phyloP scores from a whole-genome alignment of 2,888 invertebrate species.

The Harmothoe impar region DNA sequence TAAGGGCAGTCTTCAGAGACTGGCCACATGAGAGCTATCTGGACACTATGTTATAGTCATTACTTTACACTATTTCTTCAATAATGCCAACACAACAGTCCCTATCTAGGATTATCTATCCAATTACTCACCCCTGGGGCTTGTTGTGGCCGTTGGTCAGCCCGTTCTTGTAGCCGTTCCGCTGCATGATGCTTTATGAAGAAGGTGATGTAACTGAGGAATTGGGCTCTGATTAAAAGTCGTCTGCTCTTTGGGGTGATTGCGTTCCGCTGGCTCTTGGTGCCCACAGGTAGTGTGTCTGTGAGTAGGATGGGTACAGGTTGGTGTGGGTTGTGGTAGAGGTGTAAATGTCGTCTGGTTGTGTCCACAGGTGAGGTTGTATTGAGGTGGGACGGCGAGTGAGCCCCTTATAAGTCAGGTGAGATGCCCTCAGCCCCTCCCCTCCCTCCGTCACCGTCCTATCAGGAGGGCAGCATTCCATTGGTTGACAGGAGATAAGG shows the following conservation, averaged over 20 bases:
- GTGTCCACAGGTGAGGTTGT: no score
- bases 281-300: no score
- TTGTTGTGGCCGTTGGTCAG: conserved; percentile 15
- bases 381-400: no score
- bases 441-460: no score
- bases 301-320: no score
- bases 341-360: no score
- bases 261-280: background rate
- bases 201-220: background rate
- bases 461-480: no score
- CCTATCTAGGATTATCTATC: background rate
- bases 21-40: background rate
- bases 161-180: conserved; percentile 30
- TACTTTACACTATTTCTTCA: background rate
- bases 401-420: no score
- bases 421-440: no score
- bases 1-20: background rate
- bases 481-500: no score
- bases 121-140: background rate
- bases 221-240: background rate
- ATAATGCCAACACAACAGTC: background rate
- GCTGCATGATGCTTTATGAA: background rate
- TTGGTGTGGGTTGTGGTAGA: no score
- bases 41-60: background rate
- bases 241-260: background rate